Evolutionary conservation across 2,797 vertebrate species (phyloP).

Genomic region (Podarcis lilfordi): DNA sequence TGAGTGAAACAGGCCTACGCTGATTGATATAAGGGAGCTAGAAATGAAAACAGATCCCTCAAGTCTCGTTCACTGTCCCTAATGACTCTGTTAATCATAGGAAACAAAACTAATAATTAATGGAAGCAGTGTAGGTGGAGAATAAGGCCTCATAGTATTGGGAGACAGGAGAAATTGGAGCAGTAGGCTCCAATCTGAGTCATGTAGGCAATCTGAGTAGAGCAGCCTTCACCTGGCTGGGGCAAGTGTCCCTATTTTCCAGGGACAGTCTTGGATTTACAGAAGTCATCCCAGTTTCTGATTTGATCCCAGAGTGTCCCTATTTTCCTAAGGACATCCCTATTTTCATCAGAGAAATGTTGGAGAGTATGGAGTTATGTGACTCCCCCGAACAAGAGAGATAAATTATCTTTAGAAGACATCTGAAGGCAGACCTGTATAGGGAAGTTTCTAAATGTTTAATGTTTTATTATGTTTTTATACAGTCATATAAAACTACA

Average conservation of each 20-base stretch:
- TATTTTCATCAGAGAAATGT: too few relatives aligned
- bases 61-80: neutral
- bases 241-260: too few relatives aligned
- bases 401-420: too few relatives aligned
- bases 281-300: neutral
- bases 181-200: neutral
- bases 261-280: neutral
- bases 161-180: neutral
- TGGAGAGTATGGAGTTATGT: too few relatives aligned
- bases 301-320: too few relatives aligned
- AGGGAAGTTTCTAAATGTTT: too few relatives aligned
- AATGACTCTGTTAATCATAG: constrained; percentile 24
- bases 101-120: constrained; percentile 18
- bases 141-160: too few relatives aligned
- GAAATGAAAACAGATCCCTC: constrained; percentile 22
- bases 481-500: too few relatives aligned
- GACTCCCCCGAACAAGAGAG: too few relatives aligned
- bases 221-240: neutral
- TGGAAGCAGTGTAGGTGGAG: neutral
- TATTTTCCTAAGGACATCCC: too few relatives aligned
- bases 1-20: neutral
- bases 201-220: neutral
- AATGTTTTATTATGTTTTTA: too few relatives aligned
- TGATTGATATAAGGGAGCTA: constrained; percentile 18
- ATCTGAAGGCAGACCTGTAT: too few relatives aligned